Evolutionary conservation across 2,113 vertebrate species (phyloP).

Genomic region (Empidonax alnorum): DNA sequence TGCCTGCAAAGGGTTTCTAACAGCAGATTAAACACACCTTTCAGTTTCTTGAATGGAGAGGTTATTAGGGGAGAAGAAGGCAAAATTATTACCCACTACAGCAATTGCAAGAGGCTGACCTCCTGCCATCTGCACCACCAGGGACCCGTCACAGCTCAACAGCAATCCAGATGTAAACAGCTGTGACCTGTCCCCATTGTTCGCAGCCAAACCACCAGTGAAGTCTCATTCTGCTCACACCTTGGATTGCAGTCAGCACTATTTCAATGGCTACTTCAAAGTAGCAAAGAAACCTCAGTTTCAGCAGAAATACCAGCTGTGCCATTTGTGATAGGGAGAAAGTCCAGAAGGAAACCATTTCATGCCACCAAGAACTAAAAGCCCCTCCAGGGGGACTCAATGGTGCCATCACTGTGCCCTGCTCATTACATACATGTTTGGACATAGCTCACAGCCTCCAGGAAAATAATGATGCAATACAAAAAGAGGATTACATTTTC

Average conservation of each 20-base stretch:
- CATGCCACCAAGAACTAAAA: background rate
- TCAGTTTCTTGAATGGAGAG: background rate
- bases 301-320: background rate
- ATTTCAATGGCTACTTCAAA: background rate
- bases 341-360: background rate
- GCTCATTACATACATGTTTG: background rate
- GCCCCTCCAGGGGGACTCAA: background rate
- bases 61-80: background rate
- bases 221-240: background rate
- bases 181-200: background rate
- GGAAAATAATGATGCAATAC: background rate
- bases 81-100: background rate
- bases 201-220: background rate
- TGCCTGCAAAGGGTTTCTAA: background rate
- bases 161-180: background rate
- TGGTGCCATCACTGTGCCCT: background rate
- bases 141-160: background rate
- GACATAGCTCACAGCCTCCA: background rate
- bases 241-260: background rate
- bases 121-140: background rate
- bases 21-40: background rate
- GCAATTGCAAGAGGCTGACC: background rate
- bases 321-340: background rate
- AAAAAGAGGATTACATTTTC: background rate
- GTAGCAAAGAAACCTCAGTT: background rate